Conservation (phyloP, 1,140 invertebrate genomes). For the Sarcophaga bullata region DNA sequence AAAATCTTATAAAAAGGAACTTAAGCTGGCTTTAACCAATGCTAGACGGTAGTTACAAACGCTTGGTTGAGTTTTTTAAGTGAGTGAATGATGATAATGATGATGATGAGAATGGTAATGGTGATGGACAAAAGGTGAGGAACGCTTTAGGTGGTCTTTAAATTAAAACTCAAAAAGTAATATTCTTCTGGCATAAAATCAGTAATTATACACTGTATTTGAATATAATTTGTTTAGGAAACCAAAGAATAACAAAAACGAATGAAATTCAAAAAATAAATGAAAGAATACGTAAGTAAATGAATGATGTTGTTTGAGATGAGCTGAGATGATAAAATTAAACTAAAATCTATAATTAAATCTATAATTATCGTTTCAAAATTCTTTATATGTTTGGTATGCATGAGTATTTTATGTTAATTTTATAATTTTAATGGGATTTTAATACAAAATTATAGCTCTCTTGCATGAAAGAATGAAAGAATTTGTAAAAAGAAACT, state of each 20-base stretch:
- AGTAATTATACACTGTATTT: constrained; percentile 18
- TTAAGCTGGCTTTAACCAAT: too few species aligned
- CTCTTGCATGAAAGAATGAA: not conserved
- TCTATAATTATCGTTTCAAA: constrained; percentile 22
- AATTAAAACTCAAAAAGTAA: constrained; percentile 11
- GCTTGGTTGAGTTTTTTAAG: too few species aligned
- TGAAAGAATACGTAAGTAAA: not conserved
- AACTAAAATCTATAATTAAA: constrained; percentile 18
- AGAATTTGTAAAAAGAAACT: not conserved
- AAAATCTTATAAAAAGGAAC: too few species aligned
- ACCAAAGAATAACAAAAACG: not conserved
- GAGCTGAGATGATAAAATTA: constrained; percentile 21
- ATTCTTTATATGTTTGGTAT: not conserved
- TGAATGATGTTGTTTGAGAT: not conserved
- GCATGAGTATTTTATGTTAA: constrained; percentile 22
- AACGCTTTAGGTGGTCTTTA: constrained; percentile 33
- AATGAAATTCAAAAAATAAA: not conserved
- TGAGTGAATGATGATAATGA: too few species aligned
- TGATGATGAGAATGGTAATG: too few species aligned
- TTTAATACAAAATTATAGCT: constrained; percentile 27
- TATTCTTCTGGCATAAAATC: not conserved
- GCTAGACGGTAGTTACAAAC: too few species aligned
- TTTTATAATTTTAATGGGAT: constrained; percentile 37
- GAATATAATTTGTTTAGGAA: constrained; percentile 18
- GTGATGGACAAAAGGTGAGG: not conserved